These are phyloP conservation scores for Melanotaenia maccullochi DNA, from an alignment of 2,797 vertebrate genomes.

Conservation along the genomic window DNA sequence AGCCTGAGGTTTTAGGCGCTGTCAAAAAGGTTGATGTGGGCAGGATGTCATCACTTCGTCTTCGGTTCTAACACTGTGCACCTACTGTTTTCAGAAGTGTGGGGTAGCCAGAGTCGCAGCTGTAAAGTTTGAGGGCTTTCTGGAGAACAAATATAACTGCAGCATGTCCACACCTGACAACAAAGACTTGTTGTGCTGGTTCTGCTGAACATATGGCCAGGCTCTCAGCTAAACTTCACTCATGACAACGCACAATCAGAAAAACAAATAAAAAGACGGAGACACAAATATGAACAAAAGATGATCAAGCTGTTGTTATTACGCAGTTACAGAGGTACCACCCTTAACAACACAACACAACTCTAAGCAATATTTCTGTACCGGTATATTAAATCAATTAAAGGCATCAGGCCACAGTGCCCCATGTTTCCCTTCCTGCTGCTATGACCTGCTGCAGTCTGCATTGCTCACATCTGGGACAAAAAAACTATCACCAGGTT, in stretches of 20 bases:
- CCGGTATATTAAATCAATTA: conserved; percentile 59
- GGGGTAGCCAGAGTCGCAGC: conserved; percentile 40
- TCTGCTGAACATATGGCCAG: conserved; percentile 16
- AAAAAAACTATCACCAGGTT: conserved; percentile 31
- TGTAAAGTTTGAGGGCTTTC: conserved; percentile 64
- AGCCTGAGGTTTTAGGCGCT: conserved; percentile 65
- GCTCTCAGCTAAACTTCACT: conserved; percentile 23
- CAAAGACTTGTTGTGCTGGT: conserved; percentile 45
- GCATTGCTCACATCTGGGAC: conserved; percentile 43
- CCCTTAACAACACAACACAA: conserved; percentile 34
- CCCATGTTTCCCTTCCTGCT: conserved; percentile 45
- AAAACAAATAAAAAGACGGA: conserved; percentile 2
- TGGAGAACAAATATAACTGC: conserved; percentile 44
- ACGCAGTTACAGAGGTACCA: conserved; percentile 22
- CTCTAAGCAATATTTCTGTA: conserved; percentile 41
- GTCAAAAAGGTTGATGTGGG: conserved; percentile 50
- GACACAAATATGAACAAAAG: not conserved
- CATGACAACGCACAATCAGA: conserved; percentile 2
- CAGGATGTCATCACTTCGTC: conserved; percentile 66
- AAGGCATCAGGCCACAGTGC: conserved; percentile 50
- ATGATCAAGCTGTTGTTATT: not conserved
- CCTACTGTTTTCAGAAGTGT: conserved; percentile 64
- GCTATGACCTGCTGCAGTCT: conserved; percentile 42
- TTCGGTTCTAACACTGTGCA: conserved; percentile 53
- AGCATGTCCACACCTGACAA: conserved; percentile 64